Percentiles rank a stretch among this genome's conserved stretches.
Conservation (phyloP, 2,797 vertebrate genomes). For the Myotis daubentonii region DNA sequence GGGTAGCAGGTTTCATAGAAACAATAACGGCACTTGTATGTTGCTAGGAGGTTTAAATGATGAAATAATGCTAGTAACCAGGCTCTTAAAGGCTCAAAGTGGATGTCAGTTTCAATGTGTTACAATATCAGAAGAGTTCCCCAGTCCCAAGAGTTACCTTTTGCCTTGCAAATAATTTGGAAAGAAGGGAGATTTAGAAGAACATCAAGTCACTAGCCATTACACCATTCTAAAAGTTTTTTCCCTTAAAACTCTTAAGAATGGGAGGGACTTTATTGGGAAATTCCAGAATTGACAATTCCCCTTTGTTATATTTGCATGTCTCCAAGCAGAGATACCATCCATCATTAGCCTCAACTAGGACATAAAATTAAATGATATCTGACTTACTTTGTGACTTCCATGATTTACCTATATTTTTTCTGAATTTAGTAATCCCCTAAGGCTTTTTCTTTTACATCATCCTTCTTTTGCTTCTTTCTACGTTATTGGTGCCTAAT, state of each 20-base stretch:
- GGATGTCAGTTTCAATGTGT: neutral
- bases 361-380: neutral
- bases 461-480: neutral
- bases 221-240: neutral
- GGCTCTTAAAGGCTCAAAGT: neutral
- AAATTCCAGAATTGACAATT: neutral
- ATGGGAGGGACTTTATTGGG: neutral
- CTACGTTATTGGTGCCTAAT: neutral
- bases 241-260: neutral
- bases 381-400: neutral
- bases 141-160: neutral
- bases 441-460: neutral
- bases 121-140: neutral
- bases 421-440: neutral
- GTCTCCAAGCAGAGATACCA: neutral
- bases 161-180: neutral
- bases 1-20: neutral
- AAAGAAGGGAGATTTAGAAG: neutral
- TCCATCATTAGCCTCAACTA: neutral
- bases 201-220: neutral
- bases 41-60: neutral
- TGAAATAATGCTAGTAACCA: neutral
- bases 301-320: neutral
- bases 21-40: neutral
- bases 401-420: neutral